Percentiles rank a stretch among this genome's conserved stretches.
These are phyloP conservation scores for Oithona nana DNA, from an alignment of 2,888 invertebrate species.

Conservation along the genomic window DNA sequence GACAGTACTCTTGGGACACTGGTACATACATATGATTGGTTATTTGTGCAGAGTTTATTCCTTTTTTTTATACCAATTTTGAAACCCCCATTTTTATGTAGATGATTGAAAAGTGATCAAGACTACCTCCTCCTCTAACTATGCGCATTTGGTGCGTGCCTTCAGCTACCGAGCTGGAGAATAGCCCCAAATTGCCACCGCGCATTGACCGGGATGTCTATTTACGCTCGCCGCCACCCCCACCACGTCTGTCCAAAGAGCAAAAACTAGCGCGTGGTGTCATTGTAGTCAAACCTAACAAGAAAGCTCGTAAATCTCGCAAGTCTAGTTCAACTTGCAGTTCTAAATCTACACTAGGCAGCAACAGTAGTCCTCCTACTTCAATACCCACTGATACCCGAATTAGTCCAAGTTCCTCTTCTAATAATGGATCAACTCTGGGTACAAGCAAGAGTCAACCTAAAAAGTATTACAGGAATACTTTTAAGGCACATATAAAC, in stretches of 20 bases:
- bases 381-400: neutral
- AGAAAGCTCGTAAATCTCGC: neutral
- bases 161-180: neutral
- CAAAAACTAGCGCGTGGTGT: neutral
- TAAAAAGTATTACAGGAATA: neutral
- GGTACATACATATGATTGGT: too few relatives aligned
- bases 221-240: neutral
- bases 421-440: too few relatives aligned
- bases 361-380: neutral
- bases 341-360: neutral
- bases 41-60: too few relatives aligned
- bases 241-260: constrained; percentile 3
- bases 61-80: too few relatives aligned
- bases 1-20: too few relatives aligned
- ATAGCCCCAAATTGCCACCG: neutral
- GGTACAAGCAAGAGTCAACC: too few relatives aligned
- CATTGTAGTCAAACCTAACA: neutral
- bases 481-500: neutral
- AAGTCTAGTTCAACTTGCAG: neutral
- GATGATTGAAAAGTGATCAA: too few relatives aligned
- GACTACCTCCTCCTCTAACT: too few relatives aligned
- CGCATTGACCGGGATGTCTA: neutral
- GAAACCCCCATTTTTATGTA: too few relatives aligned
- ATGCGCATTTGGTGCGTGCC: constrained; percentile 7
- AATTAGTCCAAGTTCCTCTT: neutral